Evolutionary conservation across 2,797 vertebrate genomes (phyloP), one percentile per base, ranked within the genome.

Genomic region (Fratercula arctica): DNA sequence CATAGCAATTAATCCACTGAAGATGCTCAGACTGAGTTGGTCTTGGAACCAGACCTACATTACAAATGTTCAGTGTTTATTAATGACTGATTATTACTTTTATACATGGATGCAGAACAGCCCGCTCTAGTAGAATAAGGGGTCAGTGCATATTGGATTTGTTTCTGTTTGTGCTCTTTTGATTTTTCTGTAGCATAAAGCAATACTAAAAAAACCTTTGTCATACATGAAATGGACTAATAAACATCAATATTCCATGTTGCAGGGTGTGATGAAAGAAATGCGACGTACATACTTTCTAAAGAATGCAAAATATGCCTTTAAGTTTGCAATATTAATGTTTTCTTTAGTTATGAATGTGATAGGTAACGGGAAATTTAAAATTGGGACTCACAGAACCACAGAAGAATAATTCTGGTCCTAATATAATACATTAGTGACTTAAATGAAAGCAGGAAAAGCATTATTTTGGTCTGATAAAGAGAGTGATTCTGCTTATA

Each of bases 41-140:
- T 82, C 93, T 92, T 90, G 50, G 45, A 96, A 90, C 26, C 77
- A 89, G 82, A 90, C 84, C 69, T 92, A 95, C 56, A 35, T 75
- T 89, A 85, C 54, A 89, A 64, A 92, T 64, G 13, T 64, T 91
- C 19, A 59, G 14, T 91, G 8, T 67, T 89, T 84, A 79, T 95
- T 97, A 91, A 50, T 56, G 26, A 39, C 28, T 29, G 37, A 37
- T 50, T 56, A 84, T 68, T 86, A 50, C 33, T 91, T 88, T 86
- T 61, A 64, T 60, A 53, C 10, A 2, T 68, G 61, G 13, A 50
- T 26, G n/a, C 46, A 87, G 41, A 87, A 43, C 41, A 78, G 59
- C 17, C 23, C 69, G 33, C 15, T 75, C 4, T n/a, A 68, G 48
- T 2, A 68, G 70, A 41, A 16, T 46, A 46, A 70, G 60, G 35